Base-by-base conservation (phyloP, 2,797 vertebrate species). In the Propithecus perrieri region DNA sequence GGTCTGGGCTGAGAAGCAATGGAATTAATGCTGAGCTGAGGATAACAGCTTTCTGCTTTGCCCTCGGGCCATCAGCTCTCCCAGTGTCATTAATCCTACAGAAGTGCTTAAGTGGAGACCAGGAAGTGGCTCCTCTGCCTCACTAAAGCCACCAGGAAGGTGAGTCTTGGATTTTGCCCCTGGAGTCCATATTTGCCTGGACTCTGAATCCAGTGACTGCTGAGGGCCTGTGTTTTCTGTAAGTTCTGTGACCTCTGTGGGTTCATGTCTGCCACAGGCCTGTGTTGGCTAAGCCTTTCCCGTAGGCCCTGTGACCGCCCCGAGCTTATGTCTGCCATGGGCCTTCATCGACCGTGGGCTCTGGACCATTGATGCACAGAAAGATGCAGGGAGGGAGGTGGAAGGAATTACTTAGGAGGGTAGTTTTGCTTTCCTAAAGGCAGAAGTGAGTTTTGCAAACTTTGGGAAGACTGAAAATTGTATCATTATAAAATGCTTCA, bases 31-130 rank as follows among this genome's bases (percentile, higher is more conserved):
- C 71, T 43, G 90, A 96, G 81, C 50, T 43, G 75, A 94, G 69
- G 53, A 65, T 33, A 65, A 55, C 33, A 26, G 83, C 75, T 94
- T 96, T 75, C 72, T 88, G 53, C 85, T 94, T 74, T 78, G 85
- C 91, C 91, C 81, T 85, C 81, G 48, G 91, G 93, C 78, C 59
- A 63, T 79, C 67, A n/a, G 76, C 84, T 94, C 46, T 95, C 41
- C 46, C 3, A 2, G 17, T 46, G 85, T 94, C 75, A 90, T 90
- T 84, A 94, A 81, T 72, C 59, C 91, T 96, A 20, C 3, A 26
- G 11, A 90, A 95, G 57, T 57, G 61, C 83, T 84, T 69, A 92
- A 57, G 30, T 91, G 74, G 79, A 65, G 33, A 28, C 55, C 38
- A 12, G 53, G 53, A 92, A 85, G 81, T 63, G 11, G 87, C 43